These are phyloP conservation scores for Drosophila neutralis DNA, from an alignment of 2,888 invertebrate species.

Conservation along the genomic window DNA sequence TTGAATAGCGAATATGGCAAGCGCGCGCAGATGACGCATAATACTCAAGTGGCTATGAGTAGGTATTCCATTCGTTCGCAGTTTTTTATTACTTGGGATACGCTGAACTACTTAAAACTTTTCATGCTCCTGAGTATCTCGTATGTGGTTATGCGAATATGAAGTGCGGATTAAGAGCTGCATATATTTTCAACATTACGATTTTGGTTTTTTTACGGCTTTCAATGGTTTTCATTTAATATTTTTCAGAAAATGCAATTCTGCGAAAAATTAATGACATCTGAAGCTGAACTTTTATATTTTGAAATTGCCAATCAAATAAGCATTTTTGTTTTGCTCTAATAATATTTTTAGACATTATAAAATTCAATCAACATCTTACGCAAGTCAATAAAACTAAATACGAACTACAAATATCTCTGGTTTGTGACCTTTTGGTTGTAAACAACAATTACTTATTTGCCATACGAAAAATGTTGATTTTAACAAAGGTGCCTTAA, in stretches of 20 bases:
- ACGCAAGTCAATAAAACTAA: not conserved
- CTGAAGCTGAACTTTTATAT: not conserved
- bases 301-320: not conserved
- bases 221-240: slow-evolving; percentile 10
- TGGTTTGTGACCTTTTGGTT: not conserved
- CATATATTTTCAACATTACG: slow-evolving; percentile 6
- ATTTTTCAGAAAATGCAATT: slow-evolving; percentile 15
- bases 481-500: not conserved
- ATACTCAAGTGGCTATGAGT: slow-evolving; percentile 21
- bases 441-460: slow-evolving; percentile 1
- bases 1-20: not conserved
- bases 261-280: slow-evolving; percentile 4
- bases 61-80: slow-evolving; percentile 10
- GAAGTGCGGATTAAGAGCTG: slow-evolving; percentile 25
- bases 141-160: slow-evolving; percentile 14
- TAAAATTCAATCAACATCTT: not conserved
- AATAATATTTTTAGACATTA: no score
- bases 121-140: slow-evolving; percentile 2
- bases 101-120: slow-evolving; percentile 39
- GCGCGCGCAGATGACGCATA: slow-evolving; percentile 25
- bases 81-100: slow-evolving; percentile 9
- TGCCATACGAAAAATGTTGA: not conserved
- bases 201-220: slow-evolving; percentile 26
- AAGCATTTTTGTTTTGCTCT: not conserved
- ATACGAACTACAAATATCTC: not conserved